Conservation (phyloP, 2,797 vertebrate species). For the Megalops cyprinoides region DNA sequence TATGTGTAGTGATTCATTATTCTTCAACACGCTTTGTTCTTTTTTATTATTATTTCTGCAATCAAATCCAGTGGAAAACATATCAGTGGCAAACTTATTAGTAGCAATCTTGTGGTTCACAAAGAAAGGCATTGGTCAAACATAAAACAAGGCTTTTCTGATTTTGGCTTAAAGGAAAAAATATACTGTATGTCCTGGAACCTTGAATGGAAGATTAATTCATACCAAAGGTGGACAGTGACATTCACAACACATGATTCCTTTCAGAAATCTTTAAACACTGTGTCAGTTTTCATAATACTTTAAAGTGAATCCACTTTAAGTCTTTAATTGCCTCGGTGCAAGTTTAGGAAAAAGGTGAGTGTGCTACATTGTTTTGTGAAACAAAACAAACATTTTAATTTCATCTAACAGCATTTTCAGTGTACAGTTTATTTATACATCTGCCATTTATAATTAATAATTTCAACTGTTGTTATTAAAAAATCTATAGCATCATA, state of each 20-base stretch:
- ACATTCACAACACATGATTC: too few species aligned
- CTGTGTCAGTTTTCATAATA: too few species aligned
- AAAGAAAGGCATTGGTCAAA: too few species aligned
- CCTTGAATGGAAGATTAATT: not conserved
- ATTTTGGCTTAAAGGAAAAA: not conserved
- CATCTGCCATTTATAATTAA: conserved; percentile 60
- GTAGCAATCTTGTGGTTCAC: too few species aligned
- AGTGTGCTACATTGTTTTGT: too few species aligned
- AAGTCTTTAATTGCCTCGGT: not conserved
- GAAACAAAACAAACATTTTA: not conserved
- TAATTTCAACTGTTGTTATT: conserved; percentile 49
- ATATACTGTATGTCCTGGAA: not conserved
- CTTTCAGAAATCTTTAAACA: too few species aligned
- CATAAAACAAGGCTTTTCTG: too few species aligned
- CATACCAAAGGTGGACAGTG: not conserved
- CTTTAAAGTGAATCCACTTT: too few species aligned
- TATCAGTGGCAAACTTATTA: too few species aligned
- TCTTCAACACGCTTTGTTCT: not conserved
- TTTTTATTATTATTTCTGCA: too few species aligned
- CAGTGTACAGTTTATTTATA: conserved; percentile 62
- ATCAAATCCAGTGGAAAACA: not conserved
- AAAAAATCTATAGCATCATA: conserved; percentile 48
- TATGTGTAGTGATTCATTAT: not conserved
- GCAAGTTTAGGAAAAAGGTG: not conserved
- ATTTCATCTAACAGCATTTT: conserved; percentile 40